Evolutionary conservation across 2,888 invertebrate genomes (phyloP).

Genomic region (Rhimphoctona megacephalus): DNA sequence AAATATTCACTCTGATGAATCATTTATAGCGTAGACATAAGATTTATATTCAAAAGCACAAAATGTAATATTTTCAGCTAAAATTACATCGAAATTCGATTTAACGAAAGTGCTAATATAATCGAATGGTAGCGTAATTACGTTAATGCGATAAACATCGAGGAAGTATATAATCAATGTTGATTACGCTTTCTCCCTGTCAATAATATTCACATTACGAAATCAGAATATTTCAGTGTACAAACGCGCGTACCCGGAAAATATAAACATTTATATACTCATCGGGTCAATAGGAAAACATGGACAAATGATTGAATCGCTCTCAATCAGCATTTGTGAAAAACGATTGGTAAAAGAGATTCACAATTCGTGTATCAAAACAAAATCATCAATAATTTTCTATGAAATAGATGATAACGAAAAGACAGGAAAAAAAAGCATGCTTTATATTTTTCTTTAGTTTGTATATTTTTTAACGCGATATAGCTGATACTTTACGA

Average conservation of each 20-base stretch:
- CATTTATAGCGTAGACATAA: neutral
- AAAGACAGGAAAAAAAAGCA: neutral
- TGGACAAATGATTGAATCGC: neutral
- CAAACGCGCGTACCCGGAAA: constrained; percentile 35
- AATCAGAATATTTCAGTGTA: constrained; percentile 28
- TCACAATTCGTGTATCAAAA: neutral
- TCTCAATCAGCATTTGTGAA: neutral
- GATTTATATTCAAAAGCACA: neutral
- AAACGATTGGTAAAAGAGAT: neutral
- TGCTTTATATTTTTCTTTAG: neutral
- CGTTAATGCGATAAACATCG: constrained; percentile 61
- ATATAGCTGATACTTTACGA: too few relatives aligned
- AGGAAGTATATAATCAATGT: constrained; percentile 47
- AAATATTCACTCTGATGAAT: neutral
- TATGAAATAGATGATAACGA: neutral
- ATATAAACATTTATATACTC: constrained; percentile 59
- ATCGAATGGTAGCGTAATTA: constrained; percentile 50
- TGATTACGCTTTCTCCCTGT: constrained; percentile 36
- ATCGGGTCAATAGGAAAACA: neutral
- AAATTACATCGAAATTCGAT: constrained; percentile 5
- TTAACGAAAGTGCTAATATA: constrained; percentile 39
- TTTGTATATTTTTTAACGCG: too few relatives aligned
- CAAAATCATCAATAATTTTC: neutral
- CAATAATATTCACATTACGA: neutral
- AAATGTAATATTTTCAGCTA: neutral